Evolutionary conservation across 2,797 vertebrate genomes (phyloP).

Genomic region (Rousettus madagascariensis): DNA sequence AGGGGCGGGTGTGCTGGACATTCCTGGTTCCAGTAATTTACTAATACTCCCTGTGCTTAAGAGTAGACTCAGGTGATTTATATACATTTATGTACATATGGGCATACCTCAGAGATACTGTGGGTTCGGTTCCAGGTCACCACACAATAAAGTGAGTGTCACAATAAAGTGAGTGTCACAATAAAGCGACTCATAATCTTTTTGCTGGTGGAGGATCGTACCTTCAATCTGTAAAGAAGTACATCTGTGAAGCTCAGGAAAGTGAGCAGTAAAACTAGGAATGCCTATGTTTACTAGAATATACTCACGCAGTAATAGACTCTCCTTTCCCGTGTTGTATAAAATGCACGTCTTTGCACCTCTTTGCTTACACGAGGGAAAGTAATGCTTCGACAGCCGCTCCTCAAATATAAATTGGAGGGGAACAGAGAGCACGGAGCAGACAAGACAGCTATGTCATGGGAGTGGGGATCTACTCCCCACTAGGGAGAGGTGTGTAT

Average conservation of each 20-base stretch:
- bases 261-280: neutral
- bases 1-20: neutral
- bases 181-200: neutral
- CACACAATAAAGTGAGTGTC: too few relatives aligned
- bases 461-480: neutral
- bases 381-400: neutral
- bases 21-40: neutral
- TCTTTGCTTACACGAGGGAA: neutral
- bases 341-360: neutral
- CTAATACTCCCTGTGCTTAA: neutral
- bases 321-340: neutral
- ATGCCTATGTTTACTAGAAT: neutral
- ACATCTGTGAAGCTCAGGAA: neutral
- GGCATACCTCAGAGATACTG: neutral
- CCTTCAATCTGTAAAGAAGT: neutral
- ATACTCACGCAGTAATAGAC: neutral
- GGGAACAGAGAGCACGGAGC: neutral
- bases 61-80: neutral
- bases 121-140: neutral
- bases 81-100: too few relatives aligned
- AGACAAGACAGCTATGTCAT: neutral
- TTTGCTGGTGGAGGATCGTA: neutral
- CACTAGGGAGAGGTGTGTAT: neutral
- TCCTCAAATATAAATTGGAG: neutral
- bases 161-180: too few relatives aligned